These are phyloP conservation scores for Meganola albula DNA, from an alignment of 2,888 invertebrate genomes.

Conservation along the genomic window DNA sequence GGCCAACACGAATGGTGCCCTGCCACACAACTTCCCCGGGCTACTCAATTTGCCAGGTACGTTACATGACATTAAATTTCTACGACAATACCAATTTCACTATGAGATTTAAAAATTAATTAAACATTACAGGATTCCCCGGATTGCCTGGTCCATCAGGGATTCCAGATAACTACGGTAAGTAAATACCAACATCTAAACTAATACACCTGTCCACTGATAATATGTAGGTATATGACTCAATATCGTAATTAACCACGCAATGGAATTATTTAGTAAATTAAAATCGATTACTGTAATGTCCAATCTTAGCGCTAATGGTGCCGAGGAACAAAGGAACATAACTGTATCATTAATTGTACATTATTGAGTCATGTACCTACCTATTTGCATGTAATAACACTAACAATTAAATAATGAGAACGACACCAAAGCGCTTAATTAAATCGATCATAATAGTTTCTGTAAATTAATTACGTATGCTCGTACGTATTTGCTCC, in stretches of 20 bases:
- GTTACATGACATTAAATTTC: slow-evolving; percentile 4
- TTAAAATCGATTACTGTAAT: slow-evolving; percentile 41
- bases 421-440: slow-evolving; percentile 49
- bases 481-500: slow-evolving; percentile 31
- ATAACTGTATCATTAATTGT: slow-evolving; percentile 52
- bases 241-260: slow-evolving; percentile 35
- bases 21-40: slow-evolving; percentile 87
- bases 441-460: slow-evolving; percentile 37
- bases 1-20: slow-evolving; percentile 80
- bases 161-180: slow-evolving; percentile 90
- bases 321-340: slow-evolving; percentile 37
- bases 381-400: slow-evolving; percentile 52
- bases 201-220: too few species aligned
- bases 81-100: neutral
- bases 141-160: slow-evolving; percentile 91
- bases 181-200: slow-evolving; percentile 69
- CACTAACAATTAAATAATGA: slow-evolving; percentile 63
- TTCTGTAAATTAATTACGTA: too few species aligned
- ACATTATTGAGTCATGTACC: slow-evolving; percentile 62
- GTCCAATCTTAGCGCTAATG: slow-evolving; percentile 41
- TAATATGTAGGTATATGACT: too few species aligned
- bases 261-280: slow-evolving; percentile 30
- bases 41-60: slow-evolving; percentile 88
- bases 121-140: slow-evolving; percentile 79
- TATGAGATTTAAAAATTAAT: slow-evolving; percentile 2